Percentiles rank a stretch among this genome's conserved stretches.
phyloP scores from a whole-genome alignment of 2,113 vertebrate genomes.

The Perca flavescens region DNA sequence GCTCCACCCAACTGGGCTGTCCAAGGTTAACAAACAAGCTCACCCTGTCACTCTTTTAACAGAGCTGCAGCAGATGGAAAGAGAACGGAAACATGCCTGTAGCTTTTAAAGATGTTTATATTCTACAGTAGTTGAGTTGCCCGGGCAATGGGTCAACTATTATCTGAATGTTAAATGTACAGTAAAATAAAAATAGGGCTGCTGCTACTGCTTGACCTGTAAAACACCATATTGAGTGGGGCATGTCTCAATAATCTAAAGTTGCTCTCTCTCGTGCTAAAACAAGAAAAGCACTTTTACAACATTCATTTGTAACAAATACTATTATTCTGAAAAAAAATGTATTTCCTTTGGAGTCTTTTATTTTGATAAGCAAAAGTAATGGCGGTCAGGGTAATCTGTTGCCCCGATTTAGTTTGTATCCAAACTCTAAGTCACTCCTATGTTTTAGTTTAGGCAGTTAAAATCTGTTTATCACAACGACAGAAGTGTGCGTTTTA shows the following conservation, averaged over 20 bases:
- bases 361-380: background rate
- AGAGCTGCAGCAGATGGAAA: constrained; percentile 12
- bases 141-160: constrained; percentile 4
- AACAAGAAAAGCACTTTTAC: constrained; percentile 3
- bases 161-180: constrained; percentile 43
- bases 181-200: constrained; percentile 12
- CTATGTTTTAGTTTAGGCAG: too few species aligned
- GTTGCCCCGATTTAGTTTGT: background rate
- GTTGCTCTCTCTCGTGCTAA: background rate
- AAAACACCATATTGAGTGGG: background rate
- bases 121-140: constrained; percentile 19
- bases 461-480: background rate
- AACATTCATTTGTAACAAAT: background rate
- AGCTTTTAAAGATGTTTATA: constrained; percentile 22
- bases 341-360: background rate
- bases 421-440: background rate
- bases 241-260: background rate
- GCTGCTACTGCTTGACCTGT: constrained; percentile 18
- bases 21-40: background rate
- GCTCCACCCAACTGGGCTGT: constrained; percentile 16
- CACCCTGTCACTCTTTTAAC: background rate
- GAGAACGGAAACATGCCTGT: constrained; percentile 8
- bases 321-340: background rate
- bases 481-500: background rate
- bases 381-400: background rate